Percentiles rank a stretch among this genome's conserved stretches.
Conservation (phyloP, 2,113 vertebrate species). For the Nycticryphes semicollaris region DNA sequence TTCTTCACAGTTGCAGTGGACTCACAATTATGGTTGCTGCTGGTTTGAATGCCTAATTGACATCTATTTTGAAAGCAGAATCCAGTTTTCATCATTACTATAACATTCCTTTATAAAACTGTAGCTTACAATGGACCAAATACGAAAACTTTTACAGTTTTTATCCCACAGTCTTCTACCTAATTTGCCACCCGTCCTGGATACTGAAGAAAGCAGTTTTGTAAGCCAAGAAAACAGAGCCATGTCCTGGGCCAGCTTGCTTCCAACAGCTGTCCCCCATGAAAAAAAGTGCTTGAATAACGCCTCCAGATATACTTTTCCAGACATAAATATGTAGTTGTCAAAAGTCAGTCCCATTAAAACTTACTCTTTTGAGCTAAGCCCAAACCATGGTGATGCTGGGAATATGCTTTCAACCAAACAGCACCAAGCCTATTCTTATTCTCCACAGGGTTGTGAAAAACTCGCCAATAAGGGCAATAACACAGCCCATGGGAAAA, state of each 20-base stretch:
- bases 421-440: not conserved
- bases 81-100: not conserved
- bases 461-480: slow-evolving; percentile 9
- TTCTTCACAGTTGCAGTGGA: not conserved
- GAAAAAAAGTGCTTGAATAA: not conserved
- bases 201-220: not conserved
- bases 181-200: not conserved
- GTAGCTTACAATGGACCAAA: not conserved
- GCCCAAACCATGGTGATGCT: not conserved
- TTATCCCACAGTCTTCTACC: not conserved
- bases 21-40: not conserved
- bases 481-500: not conserved
- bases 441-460: not conserved
- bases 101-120: not conserved
- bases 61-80: not conserved
- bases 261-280: not conserved
- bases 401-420: not conserved
- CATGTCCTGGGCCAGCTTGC: not conserved
- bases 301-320: not conserved
- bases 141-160: not conserved
- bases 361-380: not conserved
- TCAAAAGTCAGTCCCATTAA: not conserved
- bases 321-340: not conserved
- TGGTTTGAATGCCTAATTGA: not conserved
- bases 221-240: not conserved